Evolutionary conservation across 2,888 invertebrate species (phyloP).

Genomic region (Hemistola chrysoprasaria): DNA sequence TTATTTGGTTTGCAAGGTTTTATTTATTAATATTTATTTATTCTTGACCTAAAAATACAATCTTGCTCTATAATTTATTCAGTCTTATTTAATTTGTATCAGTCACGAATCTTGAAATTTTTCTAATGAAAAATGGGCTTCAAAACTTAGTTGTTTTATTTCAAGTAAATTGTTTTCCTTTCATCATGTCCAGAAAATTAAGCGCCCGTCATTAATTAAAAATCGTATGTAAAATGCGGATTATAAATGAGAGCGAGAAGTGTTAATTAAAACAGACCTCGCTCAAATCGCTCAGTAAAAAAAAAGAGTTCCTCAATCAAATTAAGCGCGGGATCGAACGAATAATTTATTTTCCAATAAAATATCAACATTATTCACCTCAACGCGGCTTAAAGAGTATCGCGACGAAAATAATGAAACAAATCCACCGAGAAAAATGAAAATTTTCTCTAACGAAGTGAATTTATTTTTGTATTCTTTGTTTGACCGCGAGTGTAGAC

Average conservation of each 20-base stretch:
- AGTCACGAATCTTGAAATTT: too few species aligned
- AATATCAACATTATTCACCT: conserved; percentile 38
- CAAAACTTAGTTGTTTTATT: too few species aligned
- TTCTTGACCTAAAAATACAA: too few species aligned
- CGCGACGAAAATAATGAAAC: conserved; percentile 52
- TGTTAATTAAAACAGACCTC: conserved; percentile 29
- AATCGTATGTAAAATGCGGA: conserved; percentile 14
- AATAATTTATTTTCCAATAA: conserved; percentile 46
- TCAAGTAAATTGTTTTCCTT: too few species aligned
- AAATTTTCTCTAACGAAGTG: conserved; percentile 73
- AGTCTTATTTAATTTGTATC: too few species aligned
- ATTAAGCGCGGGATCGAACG: conserved; percentile 43
- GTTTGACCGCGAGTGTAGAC: conserved; percentile 45
- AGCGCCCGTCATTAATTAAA: background rate
- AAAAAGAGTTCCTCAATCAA: conserved; percentile 41
- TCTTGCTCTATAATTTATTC: too few species aligned
- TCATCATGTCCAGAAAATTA: too few species aligned
- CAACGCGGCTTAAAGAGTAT: conserved; percentile 41
- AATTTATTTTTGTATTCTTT: conserved; percentile 45
- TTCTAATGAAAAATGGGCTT: too few species aligned
- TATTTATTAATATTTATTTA: background rate
- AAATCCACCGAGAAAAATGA: conserved; percentile 61
- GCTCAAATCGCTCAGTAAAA: conserved; percentile 18
- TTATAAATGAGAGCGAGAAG: conserved; percentile 18
- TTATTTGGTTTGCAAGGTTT: background rate